Evolutionary conservation across 2,113 vertebrate species (phyloP).

Genomic region (Sterna hirundo): DNA sequence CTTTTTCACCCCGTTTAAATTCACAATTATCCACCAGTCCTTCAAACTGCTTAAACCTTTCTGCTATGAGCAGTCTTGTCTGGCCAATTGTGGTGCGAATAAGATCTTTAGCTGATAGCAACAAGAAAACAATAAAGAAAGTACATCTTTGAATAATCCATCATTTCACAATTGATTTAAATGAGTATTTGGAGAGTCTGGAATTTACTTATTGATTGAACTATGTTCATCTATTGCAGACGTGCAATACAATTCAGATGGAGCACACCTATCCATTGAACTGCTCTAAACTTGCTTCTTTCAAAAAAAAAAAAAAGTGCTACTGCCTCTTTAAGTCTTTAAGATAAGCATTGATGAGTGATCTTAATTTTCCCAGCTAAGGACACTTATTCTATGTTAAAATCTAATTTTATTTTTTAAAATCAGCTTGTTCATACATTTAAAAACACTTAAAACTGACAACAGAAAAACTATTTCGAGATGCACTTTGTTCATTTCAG

Average conservation of each 20-base stretch:
- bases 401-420: not conserved
- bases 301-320: not conserved
- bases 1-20: conserved; percentile 84
- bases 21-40: conserved; percentile 93
- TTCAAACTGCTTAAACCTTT: conserved; percentile 91
- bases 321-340: not conserved
- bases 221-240: not conserved
- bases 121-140: not conserved
- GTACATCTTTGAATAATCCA: not conserved
- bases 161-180: not conserved
- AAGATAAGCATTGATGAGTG: not conserved
- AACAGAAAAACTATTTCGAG: not conserved
- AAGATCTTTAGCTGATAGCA: conserved; percentile 81
- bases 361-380: not conserved
- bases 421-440: not conserved
- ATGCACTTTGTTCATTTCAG: not conserved
- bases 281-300: not conserved
- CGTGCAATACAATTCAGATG: not conserved
- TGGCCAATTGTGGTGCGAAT: conserved; percentile 89
- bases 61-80: conserved; percentile 87
- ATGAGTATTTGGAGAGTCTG: not conserved
- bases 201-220: not conserved
- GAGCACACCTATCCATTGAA: not conserved
- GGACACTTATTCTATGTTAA: not conserved
- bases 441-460: not conserved